Evolutionary conservation across 2,797 vertebrate species (phyloP), one percentile per base, ranked within the genome.

Genomic region (Linurgus olivaceus): DNA sequence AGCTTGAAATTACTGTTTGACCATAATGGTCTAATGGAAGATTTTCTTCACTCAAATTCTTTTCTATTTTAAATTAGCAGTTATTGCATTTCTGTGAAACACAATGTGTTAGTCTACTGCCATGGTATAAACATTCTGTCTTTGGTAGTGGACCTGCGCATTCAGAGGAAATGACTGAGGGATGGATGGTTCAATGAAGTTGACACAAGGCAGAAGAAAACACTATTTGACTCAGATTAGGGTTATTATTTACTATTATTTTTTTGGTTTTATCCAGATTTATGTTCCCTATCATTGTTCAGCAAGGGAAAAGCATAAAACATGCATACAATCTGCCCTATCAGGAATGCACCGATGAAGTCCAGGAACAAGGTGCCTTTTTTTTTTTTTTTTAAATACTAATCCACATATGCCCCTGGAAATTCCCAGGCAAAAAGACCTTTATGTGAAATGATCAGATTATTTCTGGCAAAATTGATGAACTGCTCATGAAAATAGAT

Each of bases 161-260:
- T 42, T 10, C 62, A 68, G 28, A 78, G 29, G 42, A 42, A 19
- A 9, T 2, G 25, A 40, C 17, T 31, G 40, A 70, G 37, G 9
- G 18, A 37, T 0, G 0, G 72, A 47, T 0, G 0, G 61, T 28
- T 51, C 71, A 57, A 5, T 6, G 17, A 86, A 62, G 51, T 3
- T 47, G 44, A 72, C 1, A 3, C 3, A 11, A 0, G 11, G 15
- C 33, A 75, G 14, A 86, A 24, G 7, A 92, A 82, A 90, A 74
- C 12, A 31, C 33, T 50, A 37, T 8, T 54, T 31, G 33, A 65
- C 24, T 62, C 40, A 51, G 25, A n/a, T 55, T 17, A 73, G 18
- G 29, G 13, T 21, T 50, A n/a, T 33, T 61, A 44, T 10, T 67
- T 55, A 26, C n/a, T 31, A 44, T 40, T 24, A 52, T 66, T 65